Percentiles rank a stretch among this genome's conserved stretches.
Conservation (phyloP, 2,888 invertebrate genomes). For the Diaperis boleti region DNA sequence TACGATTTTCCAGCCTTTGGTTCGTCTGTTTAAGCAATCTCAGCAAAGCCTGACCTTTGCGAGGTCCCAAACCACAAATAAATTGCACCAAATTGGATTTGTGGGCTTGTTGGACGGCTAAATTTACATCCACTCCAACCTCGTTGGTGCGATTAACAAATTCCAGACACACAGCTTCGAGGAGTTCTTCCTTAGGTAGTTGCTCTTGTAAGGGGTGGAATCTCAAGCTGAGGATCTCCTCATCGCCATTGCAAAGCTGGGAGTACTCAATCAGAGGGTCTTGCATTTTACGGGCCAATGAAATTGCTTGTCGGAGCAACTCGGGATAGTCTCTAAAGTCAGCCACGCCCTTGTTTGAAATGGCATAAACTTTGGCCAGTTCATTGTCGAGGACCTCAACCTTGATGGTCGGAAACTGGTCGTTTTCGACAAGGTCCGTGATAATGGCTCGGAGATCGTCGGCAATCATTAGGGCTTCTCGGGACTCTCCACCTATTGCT, state of each 20-base stretch:
- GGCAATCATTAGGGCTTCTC: constrained; percentile 86
- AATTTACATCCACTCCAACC: constrained; percentile 97
- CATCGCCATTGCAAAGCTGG: constrained; percentile 95
- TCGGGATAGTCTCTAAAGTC: constrained; percentile 96
- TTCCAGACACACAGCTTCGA: constrained; percentile 88
- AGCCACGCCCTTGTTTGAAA: constrained; percentile 85
- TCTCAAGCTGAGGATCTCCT: constrained; percentile 94
- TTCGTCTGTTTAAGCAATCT: constrained; percentile 92
- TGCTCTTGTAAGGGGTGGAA: constrained; percentile 91
- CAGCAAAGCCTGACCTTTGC: constrained; percentile 90
- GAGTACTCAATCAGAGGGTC: constrained; percentile 97
- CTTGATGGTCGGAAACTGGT: constrained; percentile 87
- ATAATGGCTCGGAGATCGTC: constrained; percentile 83
- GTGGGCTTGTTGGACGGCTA: constrained; percentile 89
- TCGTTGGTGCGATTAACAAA: constrained; percentile 97
- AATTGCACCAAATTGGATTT: constrained; percentile 94
- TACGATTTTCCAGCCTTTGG: constrained; percentile 92
- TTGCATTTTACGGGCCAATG: constrained; percentile 90
- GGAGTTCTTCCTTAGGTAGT: constrained; percentile 84
- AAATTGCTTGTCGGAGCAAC: constrained; percentile 91
- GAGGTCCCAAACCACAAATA: constrained; percentile 95
- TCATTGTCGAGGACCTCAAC: constrained; percentile 96
- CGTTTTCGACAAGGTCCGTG: constrained; percentile 81
- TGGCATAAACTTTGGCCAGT: constrained; percentile 91
- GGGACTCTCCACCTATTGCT: constrained; percentile 83